These are phyloP conservation scores for Pachyramphus minor DNA, from an alignment of 2,113 vertebrate genomes.

Conservation along the genomic window DNA sequence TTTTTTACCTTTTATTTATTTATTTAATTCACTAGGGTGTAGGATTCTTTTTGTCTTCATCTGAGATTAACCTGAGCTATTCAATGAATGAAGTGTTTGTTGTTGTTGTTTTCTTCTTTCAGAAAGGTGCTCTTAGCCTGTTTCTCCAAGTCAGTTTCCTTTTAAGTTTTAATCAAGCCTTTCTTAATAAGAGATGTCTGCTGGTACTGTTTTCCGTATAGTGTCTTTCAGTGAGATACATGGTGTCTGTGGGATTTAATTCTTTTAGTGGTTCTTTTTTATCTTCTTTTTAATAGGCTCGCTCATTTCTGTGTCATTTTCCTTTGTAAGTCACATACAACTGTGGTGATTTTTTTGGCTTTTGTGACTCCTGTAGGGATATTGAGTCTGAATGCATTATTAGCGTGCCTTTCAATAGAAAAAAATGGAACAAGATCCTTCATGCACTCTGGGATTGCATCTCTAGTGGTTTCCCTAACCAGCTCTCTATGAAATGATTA, in stretches of 20 bases:
- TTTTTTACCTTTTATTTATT: background rate
- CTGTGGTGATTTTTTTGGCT: background rate
- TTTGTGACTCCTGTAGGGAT: background rate
- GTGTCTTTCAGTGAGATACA: background rate
- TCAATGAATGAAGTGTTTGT: background rate
- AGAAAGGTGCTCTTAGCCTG: background rate
- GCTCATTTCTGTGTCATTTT: background rate
- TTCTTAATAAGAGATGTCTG: background rate
- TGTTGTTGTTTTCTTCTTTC: background rate
- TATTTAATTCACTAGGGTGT: background rate
- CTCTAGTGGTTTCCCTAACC: background rate
- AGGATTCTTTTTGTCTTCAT: background rate
- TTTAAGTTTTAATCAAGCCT: background rate
- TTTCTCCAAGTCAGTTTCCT: background rate
- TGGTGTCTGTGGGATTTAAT: background rate
- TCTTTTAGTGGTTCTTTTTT: background rate
- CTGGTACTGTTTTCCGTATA: background rate
- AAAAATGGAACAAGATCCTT: background rate
- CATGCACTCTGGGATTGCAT: background rate
- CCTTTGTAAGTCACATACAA: background rate
- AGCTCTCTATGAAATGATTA: background rate
- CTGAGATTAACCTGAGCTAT: background rate
- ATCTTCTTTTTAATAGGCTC: background rate
- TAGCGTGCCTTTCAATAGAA: background rate
- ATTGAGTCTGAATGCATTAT: background rate